Percentiles rank a stretch among this genome's conserved stretches.
Evolutionary conservation across 2,888 invertebrate genomes (phyloP).

Genomic region (Trimorus sp.): DNA sequence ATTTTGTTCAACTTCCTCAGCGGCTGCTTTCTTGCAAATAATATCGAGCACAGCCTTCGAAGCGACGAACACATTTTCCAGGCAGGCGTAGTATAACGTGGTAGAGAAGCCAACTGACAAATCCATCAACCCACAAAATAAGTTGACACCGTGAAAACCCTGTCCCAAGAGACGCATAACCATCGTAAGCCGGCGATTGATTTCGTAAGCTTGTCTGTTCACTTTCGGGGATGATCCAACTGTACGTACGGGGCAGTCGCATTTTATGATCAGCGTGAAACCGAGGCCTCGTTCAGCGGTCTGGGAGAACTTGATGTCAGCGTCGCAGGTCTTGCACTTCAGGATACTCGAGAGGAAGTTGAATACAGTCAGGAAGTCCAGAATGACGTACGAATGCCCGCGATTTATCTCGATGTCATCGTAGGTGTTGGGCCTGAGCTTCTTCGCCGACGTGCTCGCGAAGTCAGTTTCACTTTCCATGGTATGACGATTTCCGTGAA

Average conservation of each 20-base stretch:
- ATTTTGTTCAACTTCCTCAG: conserved; percentile 41
- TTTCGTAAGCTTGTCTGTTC: conserved; percentile 42
- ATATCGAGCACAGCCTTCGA: conserved; percentile 56
- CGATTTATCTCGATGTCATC: conserved; percentile 26
- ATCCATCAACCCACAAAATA: conserved; percentile 45
- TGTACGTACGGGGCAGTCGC: conserved; percentile 19
- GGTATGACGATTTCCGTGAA: conserved; percentile 27
- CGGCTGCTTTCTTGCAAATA: conserved; percentile 25
- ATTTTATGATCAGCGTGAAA: conserved; percentile 31
- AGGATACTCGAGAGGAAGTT: conserved; percentile 23
- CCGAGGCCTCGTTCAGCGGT: conserved; percentile 45
- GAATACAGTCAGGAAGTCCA: conserved; percentile 41
- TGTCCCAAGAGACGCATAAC: conserved; percentile 48
- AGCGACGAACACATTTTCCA: conserved; percentile 36
- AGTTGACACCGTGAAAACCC: conserved; percentile 35
- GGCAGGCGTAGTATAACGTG: conserved; percentile 28
- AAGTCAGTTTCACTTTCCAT: conserved; percentile 15
- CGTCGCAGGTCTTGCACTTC: conserved; percentile 28
- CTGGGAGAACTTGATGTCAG: conserved; percentile 39
- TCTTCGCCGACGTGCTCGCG: conserved; percentile 48
- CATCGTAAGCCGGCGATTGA: conserved; percentile 47
- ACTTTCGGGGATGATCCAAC: conserved; percentile 44
- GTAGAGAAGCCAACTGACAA: conserved; percentile 39
- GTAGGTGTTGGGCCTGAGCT: conserved; percentile 32
- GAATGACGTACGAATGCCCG: conserved; percentile 33